These are phyloP conservation scores for Acrobasis repandana DNA, from an alignment of 2,888 invertebrate species.

Conservation along the genomic window DNA sequence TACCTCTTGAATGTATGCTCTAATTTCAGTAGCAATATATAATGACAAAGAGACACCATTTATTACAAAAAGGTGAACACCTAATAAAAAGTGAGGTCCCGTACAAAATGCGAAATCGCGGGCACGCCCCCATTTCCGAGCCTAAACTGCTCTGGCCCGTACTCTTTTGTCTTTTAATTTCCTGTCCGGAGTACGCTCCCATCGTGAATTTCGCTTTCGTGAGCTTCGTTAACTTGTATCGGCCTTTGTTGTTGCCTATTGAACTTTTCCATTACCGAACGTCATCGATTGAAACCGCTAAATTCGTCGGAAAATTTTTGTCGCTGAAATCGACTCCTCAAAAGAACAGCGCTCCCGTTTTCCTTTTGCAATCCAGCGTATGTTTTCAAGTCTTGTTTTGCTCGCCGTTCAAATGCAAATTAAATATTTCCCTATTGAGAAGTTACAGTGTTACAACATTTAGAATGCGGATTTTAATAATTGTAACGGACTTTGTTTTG, in stretches of 20 bases:
- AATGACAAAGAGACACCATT: constrained; percentile 36
- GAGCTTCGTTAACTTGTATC: constrained; percentile 80
- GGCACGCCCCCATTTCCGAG: constrained; percentile 74
- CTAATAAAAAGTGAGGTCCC: constrained; percentile 46
- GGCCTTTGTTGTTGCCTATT: constrained; percentile 78
- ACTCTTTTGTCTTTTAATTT: constrained; percentile 83
- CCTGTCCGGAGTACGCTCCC: constrained; percentile 73
- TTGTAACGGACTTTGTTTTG: constrained; percentile 56
- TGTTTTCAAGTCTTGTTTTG: constrained; percentile 63
- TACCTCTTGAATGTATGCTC: too few relatives aligned
- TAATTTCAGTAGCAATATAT: not conserved
- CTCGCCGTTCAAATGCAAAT: constrained; percentile 62
- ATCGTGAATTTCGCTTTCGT: constrained; percentile 78
- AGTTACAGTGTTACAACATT: constrained; percentile 62
- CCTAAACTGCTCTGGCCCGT: constrained; percentile 71
- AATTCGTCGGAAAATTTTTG: constrained; percentile 73
- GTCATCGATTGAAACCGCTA: constrained; percentile 76
- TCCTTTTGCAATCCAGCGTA: constrained; percentile 59
- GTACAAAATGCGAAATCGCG: constrained; percentile 55
- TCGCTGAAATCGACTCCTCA: constrained; percentile 53
- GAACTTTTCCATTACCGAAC: constrained; percentile 79
- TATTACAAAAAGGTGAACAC: constrained; percentile 38
- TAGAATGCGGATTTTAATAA: constrained; percentile 62
- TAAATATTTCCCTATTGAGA: constrained; percentile 73
- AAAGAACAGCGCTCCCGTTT: constrained; percentile 64